Evolutionary conservation across 2,888 invertebrate species (phyloP).

Genomic region (Philaethria dido): DNA sequence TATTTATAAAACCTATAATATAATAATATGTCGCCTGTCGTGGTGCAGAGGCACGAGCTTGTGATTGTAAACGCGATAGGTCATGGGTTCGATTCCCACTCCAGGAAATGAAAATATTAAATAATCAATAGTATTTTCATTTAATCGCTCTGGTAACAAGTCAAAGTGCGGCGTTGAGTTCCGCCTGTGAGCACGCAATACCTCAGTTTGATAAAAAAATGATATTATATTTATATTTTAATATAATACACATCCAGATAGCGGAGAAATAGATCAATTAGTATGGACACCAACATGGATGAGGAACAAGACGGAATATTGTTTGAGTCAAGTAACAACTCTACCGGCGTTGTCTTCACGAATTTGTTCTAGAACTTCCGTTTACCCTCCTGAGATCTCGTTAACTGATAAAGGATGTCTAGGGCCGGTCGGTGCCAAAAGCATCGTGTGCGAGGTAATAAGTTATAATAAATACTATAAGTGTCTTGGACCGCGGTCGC

Average conservation of each 20-base stretch:
- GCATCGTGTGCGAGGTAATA: conserved; percentile 79
- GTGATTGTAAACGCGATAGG: no score
- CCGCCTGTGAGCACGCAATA: no score
- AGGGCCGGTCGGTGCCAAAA: conserved; percentile 76
- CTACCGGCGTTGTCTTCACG: conserved; percentile 74
- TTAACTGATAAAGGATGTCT: conserved; percentile 79
- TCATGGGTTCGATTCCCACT: no score
- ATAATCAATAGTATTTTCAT: no score
- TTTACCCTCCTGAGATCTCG: conserved; percentile 59
- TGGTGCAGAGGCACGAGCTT: no score
- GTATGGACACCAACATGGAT: conserved; percentile 58
- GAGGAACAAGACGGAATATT: conserved; percentile 52
- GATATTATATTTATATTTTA: no score
- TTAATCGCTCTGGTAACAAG: no score
- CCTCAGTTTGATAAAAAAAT: no score
- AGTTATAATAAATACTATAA: neutral
- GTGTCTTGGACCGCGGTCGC: neutral
- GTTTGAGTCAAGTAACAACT: conserved; percentile 78
- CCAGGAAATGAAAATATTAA: no score
- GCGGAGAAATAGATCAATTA: conserved; percentile 45
- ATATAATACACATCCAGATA: conserved; percentile 15
- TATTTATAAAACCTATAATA: neutral
- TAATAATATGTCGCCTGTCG: no score
- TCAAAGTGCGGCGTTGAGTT: no score
- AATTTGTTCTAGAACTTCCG: conserved; percentile 69